A percentile compares a stretch with the other conserved stretches of the same genome.
Evolutionary conservation across 2,113 vertebrate genomes (phyloP).

Genomic region (Xenopus borealis): DNA sequence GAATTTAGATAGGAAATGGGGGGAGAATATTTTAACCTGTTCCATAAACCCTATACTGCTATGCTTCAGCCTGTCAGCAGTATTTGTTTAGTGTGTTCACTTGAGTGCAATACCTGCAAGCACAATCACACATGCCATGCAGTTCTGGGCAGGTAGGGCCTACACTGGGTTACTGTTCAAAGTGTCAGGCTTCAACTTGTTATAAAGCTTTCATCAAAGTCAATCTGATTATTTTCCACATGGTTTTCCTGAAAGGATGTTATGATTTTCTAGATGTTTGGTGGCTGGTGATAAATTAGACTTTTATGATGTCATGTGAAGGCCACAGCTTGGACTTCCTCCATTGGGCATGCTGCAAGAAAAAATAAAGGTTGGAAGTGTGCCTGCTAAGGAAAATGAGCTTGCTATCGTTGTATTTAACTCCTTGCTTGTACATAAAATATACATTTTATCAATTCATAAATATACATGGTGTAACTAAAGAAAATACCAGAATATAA

Average conservation of each 20-base stretch:
- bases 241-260: conserved; percentile 98
- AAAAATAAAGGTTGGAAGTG: conserved; percentile 56
- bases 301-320: conserved; percentile 93
- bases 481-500: no score
- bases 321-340: conserved; percentile 77
- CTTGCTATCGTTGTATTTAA: conserved; percentile 56
- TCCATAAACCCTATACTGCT: neutral
- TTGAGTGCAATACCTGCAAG: neutral
- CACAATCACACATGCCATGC: neutral
- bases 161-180: conserved; percentile 64
- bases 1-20: conserved; percentile 22
- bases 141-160: conserved; percentile 32
- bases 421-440: conserved; percentile 39
- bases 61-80: neutral
- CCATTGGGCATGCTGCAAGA: conserved; percentile 55
- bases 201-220: conserved; percentile 83
- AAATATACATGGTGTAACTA: no score
- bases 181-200: conserved; percentile 60
- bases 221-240: conserved; percentile 91
- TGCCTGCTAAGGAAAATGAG: conserved; percentile 46
- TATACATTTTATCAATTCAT: no score
- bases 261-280: conserved; percentile 95
- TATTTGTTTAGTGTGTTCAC: neutral
- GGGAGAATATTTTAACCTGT: conserved; percentile 9
- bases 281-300: conserved; percentile 88